These are phyloP conservation scores for Pteronura brasiliensis DNA, from an alignment of 2,113 vertebrate genomes.

Conservation along the genomic window DNA sequence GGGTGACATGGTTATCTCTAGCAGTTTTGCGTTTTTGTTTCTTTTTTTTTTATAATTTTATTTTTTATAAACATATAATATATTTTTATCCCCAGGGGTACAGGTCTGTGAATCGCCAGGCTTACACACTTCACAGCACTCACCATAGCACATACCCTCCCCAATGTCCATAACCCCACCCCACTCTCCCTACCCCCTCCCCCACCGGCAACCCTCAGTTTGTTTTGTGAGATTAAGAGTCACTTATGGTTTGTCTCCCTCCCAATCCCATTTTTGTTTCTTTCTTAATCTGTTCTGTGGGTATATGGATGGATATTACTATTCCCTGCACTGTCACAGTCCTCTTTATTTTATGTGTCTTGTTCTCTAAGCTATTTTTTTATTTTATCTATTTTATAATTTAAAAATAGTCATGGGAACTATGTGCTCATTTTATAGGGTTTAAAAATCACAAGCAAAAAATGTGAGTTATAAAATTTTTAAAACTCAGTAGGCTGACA, in stretches of 20 bases:
- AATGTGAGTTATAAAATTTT: background rate
- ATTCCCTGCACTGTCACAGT: background rate
- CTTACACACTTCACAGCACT: too few species aligned
- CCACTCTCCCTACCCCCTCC: too few species aligned
- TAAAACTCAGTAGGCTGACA: background rate
- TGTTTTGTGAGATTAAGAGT: too few species aligned
- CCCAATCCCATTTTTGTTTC: background rate
- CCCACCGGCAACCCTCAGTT: too few species aligned
- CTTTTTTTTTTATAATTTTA: too few species aligned
- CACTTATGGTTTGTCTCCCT: too few species aligned
- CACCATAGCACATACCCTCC: too few species aligned
- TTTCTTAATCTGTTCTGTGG: background rate
- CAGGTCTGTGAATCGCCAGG: too few species aligned
- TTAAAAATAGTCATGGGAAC: background rate
- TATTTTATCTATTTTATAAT: background rate
- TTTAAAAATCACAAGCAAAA: background rate
- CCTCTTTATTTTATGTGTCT: background rate
- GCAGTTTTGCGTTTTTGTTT: background rate
- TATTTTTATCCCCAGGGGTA: too few species aligned
- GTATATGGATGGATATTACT: background rate
- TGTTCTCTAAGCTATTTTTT: background rate
- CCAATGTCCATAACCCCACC: too few species aligned
- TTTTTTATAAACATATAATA: too few species aligned
- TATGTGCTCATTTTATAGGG: background rate
- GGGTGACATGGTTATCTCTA: background rate